These are phyloP conservation scores for Cossypha heuglini DNA, from an alignment of 2,797 vertebrate genomes.

Conservation along the genomic window DNA sequence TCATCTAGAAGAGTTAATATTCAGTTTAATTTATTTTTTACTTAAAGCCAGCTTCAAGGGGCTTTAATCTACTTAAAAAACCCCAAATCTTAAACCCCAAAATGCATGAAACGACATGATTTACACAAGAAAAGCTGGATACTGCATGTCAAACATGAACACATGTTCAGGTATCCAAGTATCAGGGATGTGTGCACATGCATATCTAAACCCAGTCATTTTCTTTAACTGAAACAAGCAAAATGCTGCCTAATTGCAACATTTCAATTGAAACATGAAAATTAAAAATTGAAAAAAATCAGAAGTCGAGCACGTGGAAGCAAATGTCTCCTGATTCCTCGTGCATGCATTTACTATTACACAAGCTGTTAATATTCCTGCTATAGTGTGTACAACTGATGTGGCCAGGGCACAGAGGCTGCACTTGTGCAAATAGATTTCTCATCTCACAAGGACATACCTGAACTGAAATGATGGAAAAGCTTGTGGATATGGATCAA, in stretches of 20 bases:
- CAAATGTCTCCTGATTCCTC: not conserved
- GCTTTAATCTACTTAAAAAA: not conserved
- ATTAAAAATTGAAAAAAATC: not conserved
- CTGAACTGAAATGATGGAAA: not conserved
- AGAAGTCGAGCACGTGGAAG: not conserved
- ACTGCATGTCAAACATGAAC: not conserved
- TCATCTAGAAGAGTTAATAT: not conserved
- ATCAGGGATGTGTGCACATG: not conserved
- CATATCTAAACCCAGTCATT: not conserved
- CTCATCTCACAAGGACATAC: not conserved
- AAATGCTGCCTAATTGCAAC: not conserved
- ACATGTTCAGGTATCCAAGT: not conserved
- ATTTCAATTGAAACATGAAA: not conserved
- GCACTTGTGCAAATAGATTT: not conserved
- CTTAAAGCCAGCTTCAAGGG: not conserved
- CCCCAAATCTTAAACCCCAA: not conserved
- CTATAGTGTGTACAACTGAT: not conserved
- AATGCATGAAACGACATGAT: not conserved
- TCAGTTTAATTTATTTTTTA: not conserved
- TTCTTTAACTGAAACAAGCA: not conserved
- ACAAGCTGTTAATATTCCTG: not conserved
- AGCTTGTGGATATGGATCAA: not conserved
- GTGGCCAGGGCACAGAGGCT: not conserved
- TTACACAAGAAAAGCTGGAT: not conserved
- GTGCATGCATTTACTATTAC: not conserved